Conservation (phyloP, 2,888 invertebrate genomes). For the Strigamia crassipes region DNA sequence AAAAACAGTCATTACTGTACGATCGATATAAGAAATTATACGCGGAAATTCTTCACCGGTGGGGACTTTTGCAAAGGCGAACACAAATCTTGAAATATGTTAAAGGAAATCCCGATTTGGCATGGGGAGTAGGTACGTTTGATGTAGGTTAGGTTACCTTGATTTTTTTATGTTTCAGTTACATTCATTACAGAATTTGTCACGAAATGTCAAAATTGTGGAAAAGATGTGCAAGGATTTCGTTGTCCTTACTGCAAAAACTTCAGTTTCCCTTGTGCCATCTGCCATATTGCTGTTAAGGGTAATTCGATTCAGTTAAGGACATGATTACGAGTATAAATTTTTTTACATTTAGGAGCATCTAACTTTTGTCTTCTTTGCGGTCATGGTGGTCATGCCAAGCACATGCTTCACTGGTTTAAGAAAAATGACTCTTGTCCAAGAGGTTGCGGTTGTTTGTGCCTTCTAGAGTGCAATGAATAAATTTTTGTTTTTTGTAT, state of each 20-base stretch:
- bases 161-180: neutral
- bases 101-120: slow-evolving; percentile 61
- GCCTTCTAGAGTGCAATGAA: slow-evolving; percentile 71
- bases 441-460: slow-evolving; percentile 89
- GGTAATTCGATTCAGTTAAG: slow-evolving; percentile 60
- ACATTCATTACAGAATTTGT: slow-evolving; percentile 65
- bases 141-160: neutral
- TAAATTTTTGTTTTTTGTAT: neutral
- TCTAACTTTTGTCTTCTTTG: slow-evolving; percentile 86
- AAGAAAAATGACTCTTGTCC: slow-evolving; percentile 77
- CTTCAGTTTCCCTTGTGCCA: slow-evolving; percentile 76
- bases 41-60: slow-evolving; percentile 84
- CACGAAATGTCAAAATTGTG: slow-evolving; percentile 74
- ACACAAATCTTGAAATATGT: slow-evolving; percentile 75
- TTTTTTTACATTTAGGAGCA: slow-evolving; percentile 55
- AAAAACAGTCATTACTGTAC: slow-evolving; percentile 66
- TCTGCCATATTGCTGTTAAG: slow-evolving; percentile 84
- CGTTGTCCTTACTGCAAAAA: slow-evolving; percentile 72
- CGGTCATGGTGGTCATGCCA: slow-evolving; percentile 90
- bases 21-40: slow-evolving; percentile 85
- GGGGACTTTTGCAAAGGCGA: slow-evolving; percentile 78
- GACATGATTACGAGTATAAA: slow-evolving; percentile 19
- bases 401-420: slow-evolving; percentile 85
- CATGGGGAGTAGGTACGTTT: slow-evolving; percentile 65
- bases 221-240: slow-evolving; percentile 67